Evolutionary conservation across 2,113 vertebrate species (phyloP).

Genomic region (Laticauda colubrina): DNA sequence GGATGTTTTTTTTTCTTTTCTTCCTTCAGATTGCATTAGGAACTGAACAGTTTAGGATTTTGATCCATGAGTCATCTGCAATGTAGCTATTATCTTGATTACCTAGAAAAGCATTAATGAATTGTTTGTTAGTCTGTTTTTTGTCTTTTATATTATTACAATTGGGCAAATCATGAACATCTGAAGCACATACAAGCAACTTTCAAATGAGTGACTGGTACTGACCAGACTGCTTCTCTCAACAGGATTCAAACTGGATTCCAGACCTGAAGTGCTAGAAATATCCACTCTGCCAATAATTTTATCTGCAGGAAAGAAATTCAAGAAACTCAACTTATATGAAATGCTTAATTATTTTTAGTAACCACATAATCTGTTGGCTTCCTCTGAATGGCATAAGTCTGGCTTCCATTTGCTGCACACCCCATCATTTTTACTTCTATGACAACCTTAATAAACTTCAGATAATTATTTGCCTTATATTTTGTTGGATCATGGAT

Average conservation of each 20-base stretch:
- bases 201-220: not conserved
- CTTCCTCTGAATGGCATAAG: not conserved
- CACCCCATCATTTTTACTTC: not conserved
- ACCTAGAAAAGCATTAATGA: not conserved
- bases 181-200: not conserved
- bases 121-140: not conserved
- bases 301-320: slow-evolving; percentile 58
- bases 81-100: not conserved
- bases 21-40: not conserved
- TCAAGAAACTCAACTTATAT: not conserved
- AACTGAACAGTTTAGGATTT: not conserved
- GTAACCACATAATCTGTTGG: not conserved
- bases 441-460: slow-evolving; percentile 15
- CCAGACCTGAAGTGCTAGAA: slow-evolving; percentile 58
- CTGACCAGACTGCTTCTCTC: slow-evolving; percentile 54
- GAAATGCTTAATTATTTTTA: not conserved
- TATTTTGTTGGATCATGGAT: not conserved
- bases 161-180: not conserved
- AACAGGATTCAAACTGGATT: slow-evolving; percentile 60
- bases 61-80: not conserved
- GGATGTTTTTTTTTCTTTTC: not conserved
- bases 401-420: not conserved
- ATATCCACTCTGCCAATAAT: slow-evolving; percentile 37
- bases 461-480: slow-evolving; percentile 7
- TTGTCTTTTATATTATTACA: not conserved